phyloP scores from a whole-genome alignment of 2,888 invertebrate species.

The Deilephila porcellus region DNA sequence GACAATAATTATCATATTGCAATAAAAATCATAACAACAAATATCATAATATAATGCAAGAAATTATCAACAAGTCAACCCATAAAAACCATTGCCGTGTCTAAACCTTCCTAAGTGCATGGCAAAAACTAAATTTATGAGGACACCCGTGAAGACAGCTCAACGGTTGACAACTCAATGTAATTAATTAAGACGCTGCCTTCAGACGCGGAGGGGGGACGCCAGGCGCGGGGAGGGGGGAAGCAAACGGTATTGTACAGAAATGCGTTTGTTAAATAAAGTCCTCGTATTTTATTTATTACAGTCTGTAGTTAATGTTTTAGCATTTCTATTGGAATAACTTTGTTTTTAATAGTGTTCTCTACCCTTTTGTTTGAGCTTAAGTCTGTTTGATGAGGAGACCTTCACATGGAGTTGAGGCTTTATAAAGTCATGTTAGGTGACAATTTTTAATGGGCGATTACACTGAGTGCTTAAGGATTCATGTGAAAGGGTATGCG shows the following conservation, averaged over 20 bases:
- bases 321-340: neutral
- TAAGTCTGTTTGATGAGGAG: too few species aligned
- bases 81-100: neutral
- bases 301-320: neutral
- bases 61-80: too few species aligned
- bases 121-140: conserved; percentile 59
- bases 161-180: conserved; percentile 64
- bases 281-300: conserved; percentile 35
- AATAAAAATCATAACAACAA: neutral
- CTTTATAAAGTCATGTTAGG: too few species aligned
- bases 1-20: too few species aligned
- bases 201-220: conserved; percentile 30
- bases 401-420: neutral
- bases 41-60: neutral
- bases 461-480: neutral
- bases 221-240: neutral
- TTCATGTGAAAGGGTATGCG: too few species aligned
- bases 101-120: conserved; percentile 38
- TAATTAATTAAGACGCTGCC: conserved; percentile 67
- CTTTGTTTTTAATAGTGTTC: neutral
- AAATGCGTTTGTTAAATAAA: conserved; percentile 48
- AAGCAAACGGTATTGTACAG: conserved; percentile 29
- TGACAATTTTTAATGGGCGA: too few species aligned
- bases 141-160: conserved; percentile 55
- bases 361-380: too few species aligned